Evolutionary conservation across 2,888 invertebrate species (phyloP).

Genomic region (Macrophya annulata): DNA sequence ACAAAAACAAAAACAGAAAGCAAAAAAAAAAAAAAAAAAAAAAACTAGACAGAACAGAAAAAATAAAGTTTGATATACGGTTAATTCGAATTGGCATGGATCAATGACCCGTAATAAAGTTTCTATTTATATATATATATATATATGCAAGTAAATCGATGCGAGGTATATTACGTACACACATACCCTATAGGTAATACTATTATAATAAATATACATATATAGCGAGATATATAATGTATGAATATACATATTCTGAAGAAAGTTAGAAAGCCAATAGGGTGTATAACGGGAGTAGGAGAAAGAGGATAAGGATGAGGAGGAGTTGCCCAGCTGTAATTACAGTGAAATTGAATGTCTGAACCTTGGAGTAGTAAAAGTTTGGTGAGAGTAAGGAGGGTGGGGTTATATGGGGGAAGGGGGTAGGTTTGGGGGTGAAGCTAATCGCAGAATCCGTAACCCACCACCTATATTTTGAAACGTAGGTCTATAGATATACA

Average conservation of each 20-base stretch:
- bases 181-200: no score
- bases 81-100: no score
- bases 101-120: no score
- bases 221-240: background rate
- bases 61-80: no score
- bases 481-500: background rate
- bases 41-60: no score
- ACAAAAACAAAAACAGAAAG: no score
- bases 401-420: no score
- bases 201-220: no score
- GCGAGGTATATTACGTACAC: no score
- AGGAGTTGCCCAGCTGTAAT: background rate
- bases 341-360: slow-evolving; percentile 40
- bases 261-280: background rate
- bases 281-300: background rate
- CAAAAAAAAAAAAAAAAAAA: no score
- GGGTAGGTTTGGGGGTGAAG: slow-evolving; percentile 1
- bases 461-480: background rate
- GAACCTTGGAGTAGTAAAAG: background rate
- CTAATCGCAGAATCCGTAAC: slow-evolving; percentile 20
- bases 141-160: no score
- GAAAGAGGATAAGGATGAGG: background rate
- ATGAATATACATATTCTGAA: slow-evolving; percentile 13
- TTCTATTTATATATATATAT: no score
- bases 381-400: background rate